Evolutionary conservation across 1,140 invertebrate genomes (phyloP).

Genomic region (Papilio dardanus): DNA sequence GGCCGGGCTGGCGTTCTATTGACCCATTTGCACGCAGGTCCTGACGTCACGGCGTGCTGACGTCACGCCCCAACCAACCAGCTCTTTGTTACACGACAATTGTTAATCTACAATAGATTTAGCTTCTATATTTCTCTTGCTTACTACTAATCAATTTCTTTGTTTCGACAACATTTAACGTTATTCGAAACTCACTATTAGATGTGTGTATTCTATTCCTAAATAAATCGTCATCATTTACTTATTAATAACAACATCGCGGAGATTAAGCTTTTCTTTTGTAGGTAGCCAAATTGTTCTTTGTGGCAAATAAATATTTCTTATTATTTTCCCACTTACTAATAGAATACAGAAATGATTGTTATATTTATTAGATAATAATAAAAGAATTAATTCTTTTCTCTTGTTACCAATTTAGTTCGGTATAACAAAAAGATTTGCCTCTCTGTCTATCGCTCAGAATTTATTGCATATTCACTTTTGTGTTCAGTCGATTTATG

Average conservation of each 20-base stretch:
- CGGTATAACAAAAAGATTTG: background rate
- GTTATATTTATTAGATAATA: background rate
- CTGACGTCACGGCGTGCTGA: slow-evolving; percentile 34
- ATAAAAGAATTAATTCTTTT: background rate
- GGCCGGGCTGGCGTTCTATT: slow-evolving; percentile 33
- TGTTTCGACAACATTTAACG: background rate
- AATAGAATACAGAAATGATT: slow-evolving; percentile 3
- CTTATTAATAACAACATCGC: slow-evolving; percentile 3
- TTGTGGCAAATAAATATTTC: background rate
- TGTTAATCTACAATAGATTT: slow-evolving; percentile 9
- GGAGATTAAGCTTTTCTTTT: background rate
- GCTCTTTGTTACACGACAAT: slow-evolving; percentile 26
- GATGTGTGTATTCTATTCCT: too few relatives aligned
- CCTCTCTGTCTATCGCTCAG: background rate
- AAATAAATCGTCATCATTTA: background rate
- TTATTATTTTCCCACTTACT: background rate
- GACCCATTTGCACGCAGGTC: slow-evolving; percentile 38
- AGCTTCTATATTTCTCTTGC: background rate
- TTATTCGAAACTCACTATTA: too few relatives aligned
- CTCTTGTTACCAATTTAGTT: background rate
- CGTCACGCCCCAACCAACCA: slow-evolving; percentile 26
- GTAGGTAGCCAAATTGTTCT: background rate
- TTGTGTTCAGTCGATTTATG: background rate
- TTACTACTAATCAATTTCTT: background rate
- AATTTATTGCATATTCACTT: slow-evolving; percentile 7